A percentile compares a stretch with the other conserved stretches of the same genome.
These are phyloP conservation scores for Calidris pugnax DNA, from an alignment of 2,113 vertebrate genomes.

Conservation along the genomic window DNA sequence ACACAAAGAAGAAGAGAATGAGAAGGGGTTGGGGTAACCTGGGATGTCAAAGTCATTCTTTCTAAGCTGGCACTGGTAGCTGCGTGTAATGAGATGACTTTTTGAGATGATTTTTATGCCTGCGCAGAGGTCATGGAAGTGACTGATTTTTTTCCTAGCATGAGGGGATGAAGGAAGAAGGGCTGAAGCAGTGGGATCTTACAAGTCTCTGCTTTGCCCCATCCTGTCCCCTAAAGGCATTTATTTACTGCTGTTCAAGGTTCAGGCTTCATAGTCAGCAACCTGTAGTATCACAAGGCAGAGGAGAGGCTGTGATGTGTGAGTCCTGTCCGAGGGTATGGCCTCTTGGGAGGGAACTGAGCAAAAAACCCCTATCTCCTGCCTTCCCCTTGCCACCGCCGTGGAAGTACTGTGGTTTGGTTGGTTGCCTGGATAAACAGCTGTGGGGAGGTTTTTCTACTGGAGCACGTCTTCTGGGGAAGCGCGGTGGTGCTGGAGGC, in stretches of 20 bases:
- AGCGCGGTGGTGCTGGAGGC: neutral
- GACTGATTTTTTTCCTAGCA: neutral
- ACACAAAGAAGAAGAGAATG: neutral
- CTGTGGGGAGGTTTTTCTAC: neutral
- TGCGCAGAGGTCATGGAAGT: neutral
- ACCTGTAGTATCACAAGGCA: neutral
- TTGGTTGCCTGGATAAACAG: neutral
- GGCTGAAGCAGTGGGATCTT: neutral
- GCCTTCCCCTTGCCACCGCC: neutral
- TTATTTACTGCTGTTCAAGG: neutral
- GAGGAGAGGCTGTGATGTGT: neutral
- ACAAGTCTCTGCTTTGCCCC: neutral
- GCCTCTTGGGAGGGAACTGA: neutral
- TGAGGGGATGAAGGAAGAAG: neutral
- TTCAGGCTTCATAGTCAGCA: neutral
- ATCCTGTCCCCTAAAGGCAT: neutral
- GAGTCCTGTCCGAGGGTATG: fast-evolving
- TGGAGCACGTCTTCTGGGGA: neutral
- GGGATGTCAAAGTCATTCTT: neutral
- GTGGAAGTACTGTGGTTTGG: neutral
- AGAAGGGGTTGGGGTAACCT: neutral
- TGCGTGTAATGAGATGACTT: neutral
- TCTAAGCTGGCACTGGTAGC: neutral
- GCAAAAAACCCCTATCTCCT: neutral
- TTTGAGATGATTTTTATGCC: neutral